phyloP scores from a whole-genome alignment of 2,888 invertebrate genomes.

The Slavum lentiscoides region DNA sequence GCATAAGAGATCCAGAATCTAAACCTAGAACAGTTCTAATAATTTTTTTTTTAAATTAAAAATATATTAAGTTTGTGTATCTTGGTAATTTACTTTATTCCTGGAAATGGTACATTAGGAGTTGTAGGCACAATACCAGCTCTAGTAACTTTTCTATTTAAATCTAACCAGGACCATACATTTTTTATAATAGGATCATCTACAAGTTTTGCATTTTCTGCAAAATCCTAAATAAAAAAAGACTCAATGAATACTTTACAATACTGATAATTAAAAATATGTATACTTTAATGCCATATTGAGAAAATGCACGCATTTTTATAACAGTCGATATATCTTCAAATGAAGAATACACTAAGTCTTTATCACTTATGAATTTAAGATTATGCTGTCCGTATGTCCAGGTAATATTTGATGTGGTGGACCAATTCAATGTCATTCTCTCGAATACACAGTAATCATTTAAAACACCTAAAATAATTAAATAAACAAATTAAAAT shows the following conservation, averaged over 20 bases:
- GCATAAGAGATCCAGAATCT: constrained; percentile 54
- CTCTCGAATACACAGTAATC: constrained; percentile 81
- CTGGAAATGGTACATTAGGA: constrained; percentile 58
- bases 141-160: constrained; percentile 72
- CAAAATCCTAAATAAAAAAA: constrained; percentile 64
- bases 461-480: constrained; percentile 65
- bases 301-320: constrained; percentile 70
- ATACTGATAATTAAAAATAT: constrained; percentile 36
- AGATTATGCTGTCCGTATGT: constrained; percentile 71
- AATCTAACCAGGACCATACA: constrained; percentile 82
- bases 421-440: constrained; percentile 80
- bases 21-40: constrained; percentile 56
- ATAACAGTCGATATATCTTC: constrained; percentile 76
- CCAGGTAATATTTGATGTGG: constrained; percentile 74
- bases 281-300: constrained; percentile 79
- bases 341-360: constrained; percentile 63
- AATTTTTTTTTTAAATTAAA: constrained; percentile 12
- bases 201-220: constrained; percentile 78
- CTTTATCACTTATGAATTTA: constrained; percentile 65
- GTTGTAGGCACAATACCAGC: constrained; percentile 63
- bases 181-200: constrained; percentile 75
- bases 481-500: not conserved
- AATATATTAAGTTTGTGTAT: not conserved
- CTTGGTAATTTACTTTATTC: constrained; percentile 58
- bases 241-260: not conserved